Conservation (phyloP, 2,113 vertebrate genomes). For the Alouatta palliata region DNA sequence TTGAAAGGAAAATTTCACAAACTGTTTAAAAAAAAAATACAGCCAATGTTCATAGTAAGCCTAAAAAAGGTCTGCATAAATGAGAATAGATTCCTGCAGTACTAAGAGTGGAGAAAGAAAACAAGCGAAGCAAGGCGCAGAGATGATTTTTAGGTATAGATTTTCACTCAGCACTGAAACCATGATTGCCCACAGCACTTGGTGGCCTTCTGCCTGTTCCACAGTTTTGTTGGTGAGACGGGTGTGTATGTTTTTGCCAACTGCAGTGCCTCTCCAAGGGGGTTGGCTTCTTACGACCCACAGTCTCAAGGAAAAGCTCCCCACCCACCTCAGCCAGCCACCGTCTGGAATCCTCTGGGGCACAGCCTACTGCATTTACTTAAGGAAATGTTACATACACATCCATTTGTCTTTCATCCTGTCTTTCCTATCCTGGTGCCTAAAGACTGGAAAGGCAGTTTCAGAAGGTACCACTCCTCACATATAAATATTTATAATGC, state of each 20-base stretch:
- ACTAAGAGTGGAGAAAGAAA: neutral
- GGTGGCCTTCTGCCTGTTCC: neutral
- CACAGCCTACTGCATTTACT: neutral
- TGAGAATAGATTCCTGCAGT: neutral
- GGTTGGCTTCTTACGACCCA: neutral
- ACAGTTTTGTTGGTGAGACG: neutral
- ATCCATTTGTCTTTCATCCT: neutral
- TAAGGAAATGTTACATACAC: constrained; percentile 67
- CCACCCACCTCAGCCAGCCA: neutral
- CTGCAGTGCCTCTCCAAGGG: neutral
- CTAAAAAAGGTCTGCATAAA: neutral
- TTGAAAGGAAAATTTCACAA: constrained; percentile 58
- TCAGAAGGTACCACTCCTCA: constrained; percentile 31
- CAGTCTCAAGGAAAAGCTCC: neutral
- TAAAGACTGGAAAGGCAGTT: constrained; percentile 51
- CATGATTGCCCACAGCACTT: neutral
- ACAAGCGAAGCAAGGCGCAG: neutral
- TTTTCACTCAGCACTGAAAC: neutral
- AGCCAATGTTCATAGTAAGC: neutral
- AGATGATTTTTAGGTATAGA: neutral
- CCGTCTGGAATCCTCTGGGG: neutral
- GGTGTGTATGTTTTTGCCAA: neutral
- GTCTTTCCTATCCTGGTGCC: constrained; percentile 43
- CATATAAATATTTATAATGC: constrained; percentile 49
- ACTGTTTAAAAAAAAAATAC: neutral